phyloP scores from a whole-genome alignment of 2,888 invertebrate species.

The Pyrocoelia pectoralis region DNA sequence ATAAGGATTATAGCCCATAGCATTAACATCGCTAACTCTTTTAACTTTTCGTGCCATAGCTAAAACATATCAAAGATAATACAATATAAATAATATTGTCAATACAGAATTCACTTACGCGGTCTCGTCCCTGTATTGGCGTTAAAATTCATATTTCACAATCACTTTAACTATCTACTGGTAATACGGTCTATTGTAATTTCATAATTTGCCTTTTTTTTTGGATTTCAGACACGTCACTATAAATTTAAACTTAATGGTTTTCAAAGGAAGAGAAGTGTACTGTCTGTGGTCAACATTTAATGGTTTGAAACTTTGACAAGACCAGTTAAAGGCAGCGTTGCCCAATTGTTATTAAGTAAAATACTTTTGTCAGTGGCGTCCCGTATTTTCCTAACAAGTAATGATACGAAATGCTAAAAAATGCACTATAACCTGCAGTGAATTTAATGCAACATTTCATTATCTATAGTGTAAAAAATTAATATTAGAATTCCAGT shows the following conservation, averaged over 20 bases:
- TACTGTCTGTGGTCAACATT: not conserved
- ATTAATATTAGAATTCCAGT: too few relatives aligned
- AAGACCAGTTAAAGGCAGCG: not conserved
- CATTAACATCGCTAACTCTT: constrained; percentile 73
- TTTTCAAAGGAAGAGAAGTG: not conserved
- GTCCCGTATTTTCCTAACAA: too few relatives aligned
- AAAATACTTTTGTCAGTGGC: too few relatives aligned
- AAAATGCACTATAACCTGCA: too few relatives aligned
- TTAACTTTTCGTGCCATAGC: constrained; percentile 66
- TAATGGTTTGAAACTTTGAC: not conserved
- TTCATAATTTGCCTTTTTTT: constrained; percentile 7
- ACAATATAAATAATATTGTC: not conserved
- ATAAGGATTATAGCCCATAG: constrained; percentile 66
- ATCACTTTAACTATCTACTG: not conserved
- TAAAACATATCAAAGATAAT: constrained; percentile 43
- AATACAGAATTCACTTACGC: constrained; percentile 49
- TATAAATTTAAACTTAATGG: constrained; percentile 11
- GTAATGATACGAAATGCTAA: too few relatives aligned
- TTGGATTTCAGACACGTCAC: constrained; percentile 22
- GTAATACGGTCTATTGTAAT: not conserved
- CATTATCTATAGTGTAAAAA: too few relatives aligned
- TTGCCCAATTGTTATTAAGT: not conserved
- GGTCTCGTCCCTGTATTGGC: constrained; percentile 55
- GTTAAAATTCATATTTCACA: constrained; percentile 56
- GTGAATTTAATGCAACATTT: too few relatives aligned